Base-by-base conservation (phyloP, 2,888 invertebrate species). In the Cylloceria caligata region DNA sequence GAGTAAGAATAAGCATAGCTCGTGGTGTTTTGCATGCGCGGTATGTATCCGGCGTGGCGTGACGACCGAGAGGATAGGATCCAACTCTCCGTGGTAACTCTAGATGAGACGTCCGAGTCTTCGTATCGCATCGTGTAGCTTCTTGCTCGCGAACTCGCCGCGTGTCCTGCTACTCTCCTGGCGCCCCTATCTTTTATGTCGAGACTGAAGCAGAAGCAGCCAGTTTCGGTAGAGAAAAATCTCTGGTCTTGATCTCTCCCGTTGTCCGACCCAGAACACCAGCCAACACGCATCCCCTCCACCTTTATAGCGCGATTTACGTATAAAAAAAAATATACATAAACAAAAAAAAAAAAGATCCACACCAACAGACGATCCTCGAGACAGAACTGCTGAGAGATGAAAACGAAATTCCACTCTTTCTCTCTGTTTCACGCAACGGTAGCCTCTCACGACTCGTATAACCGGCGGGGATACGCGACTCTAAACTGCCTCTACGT, bases 171-270 rank as follows among this genome's bases (percentile, higher is more conserved):
- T 34, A n/a, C 87, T 81, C 69, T 73, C n/a, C 84, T 89, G 90
- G 91, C 91, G 90, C 91, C 91, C 90, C 89, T 88, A 90, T 91
- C 89, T 89, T 90, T 91, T 90, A 90, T 89, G 57, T 71, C 71
- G 55, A 47, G 60, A 55, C 36, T 21, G 34, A 36, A 60, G 11
- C 55, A 13, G 34, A n/a, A n/a, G 45, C 45, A 57, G 72, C 78
- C 62, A 69, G 77, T 74, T 55, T 57, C 49, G 42, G 47, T 52
- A 52, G 27, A 19, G 39, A 73, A 90, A 90, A 91, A 90, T 91
- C 91, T 91, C 84, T 24, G 71, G 84, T 87, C 87, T 87, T 88
- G 88, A 90, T 90, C 91, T 91, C 86, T 80, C 16, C 7, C 80
- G 87, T 87, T 85, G 80, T 77, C 84, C 87, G 87, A 86, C 84